Percentiles rank a stretch among this genome's conserved stretches.
Conservation (phyloP, 2,113 vertebrate genomes). For the Upupa epops region DNA sequence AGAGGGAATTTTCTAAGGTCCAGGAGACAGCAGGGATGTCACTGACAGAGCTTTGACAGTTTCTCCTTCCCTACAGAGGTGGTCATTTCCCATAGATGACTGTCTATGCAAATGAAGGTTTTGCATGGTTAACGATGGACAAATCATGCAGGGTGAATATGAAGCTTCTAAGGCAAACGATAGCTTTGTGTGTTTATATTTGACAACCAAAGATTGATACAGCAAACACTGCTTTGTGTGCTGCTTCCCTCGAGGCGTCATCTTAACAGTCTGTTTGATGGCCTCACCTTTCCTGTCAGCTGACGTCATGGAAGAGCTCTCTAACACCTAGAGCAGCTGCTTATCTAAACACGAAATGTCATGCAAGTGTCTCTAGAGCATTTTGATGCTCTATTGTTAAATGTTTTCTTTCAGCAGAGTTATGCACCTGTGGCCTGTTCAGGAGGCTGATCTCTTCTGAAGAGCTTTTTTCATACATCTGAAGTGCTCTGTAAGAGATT, state of each 20-base stretch:
- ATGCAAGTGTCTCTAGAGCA: not conserved
- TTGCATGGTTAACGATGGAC: not conserved
- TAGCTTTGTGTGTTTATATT: not conserved
- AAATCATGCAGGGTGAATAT: not conserved
- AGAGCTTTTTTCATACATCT: not conserved
- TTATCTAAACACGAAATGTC: not conserved
- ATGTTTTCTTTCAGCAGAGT: not conserved
- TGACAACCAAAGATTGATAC: not conserved
- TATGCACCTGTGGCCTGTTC: not conserved
- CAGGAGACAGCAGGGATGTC: not conserved
- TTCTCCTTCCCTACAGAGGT: not conserved
- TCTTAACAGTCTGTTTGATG: not conserved
- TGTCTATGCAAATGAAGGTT: not conserved
- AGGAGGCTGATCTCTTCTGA: not conserved
- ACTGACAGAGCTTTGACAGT: not conserved
- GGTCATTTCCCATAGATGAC: not conserved
- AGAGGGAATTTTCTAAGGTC: not conserved
- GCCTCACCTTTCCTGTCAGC: not conserved
- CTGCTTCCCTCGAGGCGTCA: not conserved
- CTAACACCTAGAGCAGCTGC: not conserved
- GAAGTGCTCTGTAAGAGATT: not conserved
- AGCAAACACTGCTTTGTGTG: not conserved
- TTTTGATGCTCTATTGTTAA: not conserved
- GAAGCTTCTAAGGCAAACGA: not conserved
- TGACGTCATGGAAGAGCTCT: not conserved